Conservation (phyloP, 1,140 invertebrate species). For the Acyrthosiphon pisum region DNA sequence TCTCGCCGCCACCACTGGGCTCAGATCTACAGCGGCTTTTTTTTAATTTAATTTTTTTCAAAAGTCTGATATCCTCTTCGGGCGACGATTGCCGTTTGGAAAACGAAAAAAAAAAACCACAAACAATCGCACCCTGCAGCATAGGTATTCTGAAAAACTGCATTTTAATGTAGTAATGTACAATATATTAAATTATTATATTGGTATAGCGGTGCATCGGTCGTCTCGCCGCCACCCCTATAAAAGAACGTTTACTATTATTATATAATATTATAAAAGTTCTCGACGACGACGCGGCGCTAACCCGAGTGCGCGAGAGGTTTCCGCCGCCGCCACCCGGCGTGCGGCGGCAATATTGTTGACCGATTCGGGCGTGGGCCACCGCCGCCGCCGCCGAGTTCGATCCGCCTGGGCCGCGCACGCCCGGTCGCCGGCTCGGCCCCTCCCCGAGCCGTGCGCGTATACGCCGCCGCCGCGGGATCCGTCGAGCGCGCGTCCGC, state of each 20-base stretch:
- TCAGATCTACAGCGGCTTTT: not conserved
- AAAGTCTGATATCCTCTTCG: not conserved
- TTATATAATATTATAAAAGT: constrained; percentile 3
- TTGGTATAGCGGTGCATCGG: not conserved
- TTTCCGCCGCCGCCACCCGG: constrained; percentile 22
- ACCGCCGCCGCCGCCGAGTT: constrained; percentile 23
- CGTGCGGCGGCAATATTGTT: constrained; percentile 23
- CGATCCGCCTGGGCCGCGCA: constrained; percentile 45
- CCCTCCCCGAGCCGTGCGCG: constrained; percentile 19
- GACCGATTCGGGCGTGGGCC: constrained; percentile 54
- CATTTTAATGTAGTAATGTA: not conserved
- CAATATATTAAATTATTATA: not conserved
- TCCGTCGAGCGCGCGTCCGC: constrained; percentile 1
- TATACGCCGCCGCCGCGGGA: constrained; percentile 32
- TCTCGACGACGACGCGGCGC: not conserved
- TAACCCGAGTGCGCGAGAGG: not conserved
- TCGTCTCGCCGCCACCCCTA: not conserved
- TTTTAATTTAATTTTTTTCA: not conserved
- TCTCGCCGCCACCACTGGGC: not conserved
- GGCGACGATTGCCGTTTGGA: not conserved
- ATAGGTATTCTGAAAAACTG: not conserved
- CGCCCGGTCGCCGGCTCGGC: constrained; percentile 15
- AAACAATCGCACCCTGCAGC: too few relatives aligned
- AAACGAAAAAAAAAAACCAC: not conserved
- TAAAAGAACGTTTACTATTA: not conserved